Conservation (phyloP, 2,113 vertebrate genomes). For the Monopterus albus region DNA sequence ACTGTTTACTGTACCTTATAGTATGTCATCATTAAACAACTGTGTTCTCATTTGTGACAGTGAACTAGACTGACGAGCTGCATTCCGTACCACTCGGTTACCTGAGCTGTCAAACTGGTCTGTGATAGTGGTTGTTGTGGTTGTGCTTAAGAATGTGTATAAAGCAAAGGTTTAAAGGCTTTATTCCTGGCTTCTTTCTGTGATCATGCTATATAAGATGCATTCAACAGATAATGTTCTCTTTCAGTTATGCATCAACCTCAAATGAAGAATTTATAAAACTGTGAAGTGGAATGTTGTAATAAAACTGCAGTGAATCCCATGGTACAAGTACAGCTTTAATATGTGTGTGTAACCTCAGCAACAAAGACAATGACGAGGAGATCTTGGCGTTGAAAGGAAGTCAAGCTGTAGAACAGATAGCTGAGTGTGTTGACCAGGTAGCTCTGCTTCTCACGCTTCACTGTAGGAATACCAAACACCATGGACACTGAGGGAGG, state of each 20-base stretch:
- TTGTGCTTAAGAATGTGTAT: no score
- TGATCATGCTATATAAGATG: not conserved
- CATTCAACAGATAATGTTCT: no score
- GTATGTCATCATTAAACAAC: not conserved
- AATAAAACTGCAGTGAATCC: no score
- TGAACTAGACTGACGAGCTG: not conserved
- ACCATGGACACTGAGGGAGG: conserved; percentile 86
- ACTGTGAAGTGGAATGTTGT: no score
- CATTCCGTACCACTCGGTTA: not conserved
- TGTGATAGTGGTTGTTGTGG: not conserved
- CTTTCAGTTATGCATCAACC: no score
- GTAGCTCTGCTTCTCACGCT: conserved; percentile 85
- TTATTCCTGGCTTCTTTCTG: not conserved
- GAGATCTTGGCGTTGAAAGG: conserved; percentile 78
- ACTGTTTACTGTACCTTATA: not conserved
- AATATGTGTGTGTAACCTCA: conserved; percentile 85
- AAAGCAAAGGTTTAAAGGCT: no score
- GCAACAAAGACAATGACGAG: conserved; percentile 89
- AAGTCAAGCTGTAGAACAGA: conserved; percentile 81
- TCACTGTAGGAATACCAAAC: conserved; percentile 89
- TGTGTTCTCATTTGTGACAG: no score
- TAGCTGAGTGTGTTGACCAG: conserved; percentile 86
- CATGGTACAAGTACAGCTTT: no score
- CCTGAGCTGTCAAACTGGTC: not conserved
- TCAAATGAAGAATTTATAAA: no score